phyloP scores from a whole-genome alignment of 2,113 vertebrate species.

The Polypterus senegalus region DNA sequence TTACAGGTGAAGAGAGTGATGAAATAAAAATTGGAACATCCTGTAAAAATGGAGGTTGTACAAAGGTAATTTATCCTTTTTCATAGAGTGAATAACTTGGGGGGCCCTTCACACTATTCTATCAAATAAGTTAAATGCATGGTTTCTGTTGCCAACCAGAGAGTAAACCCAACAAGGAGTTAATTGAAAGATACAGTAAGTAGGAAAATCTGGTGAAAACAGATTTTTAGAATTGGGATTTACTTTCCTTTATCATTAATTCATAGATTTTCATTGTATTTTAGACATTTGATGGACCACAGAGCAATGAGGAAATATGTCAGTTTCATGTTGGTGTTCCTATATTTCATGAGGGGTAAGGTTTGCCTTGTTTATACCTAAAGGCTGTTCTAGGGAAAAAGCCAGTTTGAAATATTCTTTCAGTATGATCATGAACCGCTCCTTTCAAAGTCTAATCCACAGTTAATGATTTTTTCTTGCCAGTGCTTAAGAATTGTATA shows the following conservation, averaged over 20 bases:
- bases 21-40: slow-evolving; percentile 80
- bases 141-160: too few species aligned
- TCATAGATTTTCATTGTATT: slow-evolving; percentile 4
- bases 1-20: slow-evolving; percentile 72
- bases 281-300: slow-evolving; percentile 66
- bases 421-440: not conserved
- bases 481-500: too few species aligned
- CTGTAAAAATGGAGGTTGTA: slow-evolving; percentile 88
- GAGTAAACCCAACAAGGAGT: too few species aligned
- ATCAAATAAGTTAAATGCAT: too few species aligned
- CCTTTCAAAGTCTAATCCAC: not conserved
- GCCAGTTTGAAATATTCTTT: not conserved
- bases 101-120: too few species aligned
- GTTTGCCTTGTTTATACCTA: slow-evolving; percentile 7
- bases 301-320: slow-evolving; percentile 67
- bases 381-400: too few species aligned
- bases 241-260: too few species aligned
- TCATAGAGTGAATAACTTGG: too few species aligned
- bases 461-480: too few species aligned
- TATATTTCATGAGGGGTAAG: slow-evolving; percentile 93
- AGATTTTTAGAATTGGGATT: too few species aligned
- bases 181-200: too few species aligned
- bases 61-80: slow-evolving; percentile 54
- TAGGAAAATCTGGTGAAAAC: too few species aligned
- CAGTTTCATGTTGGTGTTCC: slow-evolving; percentile 77